Conservation (phyloP, 2,113 vertebrate species). For the Dicentrarchus labrax region DNA sequence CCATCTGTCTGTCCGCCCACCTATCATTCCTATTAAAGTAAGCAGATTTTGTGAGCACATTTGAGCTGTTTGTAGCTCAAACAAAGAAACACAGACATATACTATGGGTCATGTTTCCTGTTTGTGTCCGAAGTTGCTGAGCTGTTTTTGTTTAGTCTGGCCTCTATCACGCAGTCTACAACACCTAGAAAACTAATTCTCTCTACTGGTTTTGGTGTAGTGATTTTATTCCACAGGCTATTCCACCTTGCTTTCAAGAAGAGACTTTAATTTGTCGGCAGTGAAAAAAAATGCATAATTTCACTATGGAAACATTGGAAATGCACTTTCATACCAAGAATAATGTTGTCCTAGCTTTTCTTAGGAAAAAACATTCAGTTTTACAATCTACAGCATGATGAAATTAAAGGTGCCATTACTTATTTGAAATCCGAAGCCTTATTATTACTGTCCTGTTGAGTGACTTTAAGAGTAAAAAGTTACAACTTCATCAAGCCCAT, state of each 20-base stretch:
- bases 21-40: background rate
- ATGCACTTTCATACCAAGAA: slow-evolving; percentile 42
- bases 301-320: slow-evolving; percentile 43
- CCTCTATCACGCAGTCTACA: background rate
- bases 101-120: slow-evolving; percentile 26
- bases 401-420: slow-evolving; percentile 46
- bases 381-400: slow-evolving; percentile 33
- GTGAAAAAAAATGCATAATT: slow-evolving; percentile 29
- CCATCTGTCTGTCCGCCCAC: background rate
- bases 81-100: background rate
- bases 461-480: slow-evolving; percentile 24
- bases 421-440: slow-evolving; percentile 16
- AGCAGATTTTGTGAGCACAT: background rate
- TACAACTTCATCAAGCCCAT: slow-evolving; percentile 17
- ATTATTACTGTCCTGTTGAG: slow-evolving; percentile 31
- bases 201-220: no score
- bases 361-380: slow-evolving; percentile 15
- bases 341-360: slow-evolving; percentile 43
- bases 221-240: slow-evolving; percentile 13
- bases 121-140: slow-evolving; percentile 13
- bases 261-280: slow-evolving; percentile 18
- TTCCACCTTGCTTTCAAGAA: slow-evolving; percentile 24
- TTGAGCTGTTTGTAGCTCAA: background rate
- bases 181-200: background rate
- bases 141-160: slow-evolving; percentile 40